phyloP scores from a whole-genome alignment of 2,113 vertebrate genomes.

The Tragelaphus strepsiceros region DNA sequence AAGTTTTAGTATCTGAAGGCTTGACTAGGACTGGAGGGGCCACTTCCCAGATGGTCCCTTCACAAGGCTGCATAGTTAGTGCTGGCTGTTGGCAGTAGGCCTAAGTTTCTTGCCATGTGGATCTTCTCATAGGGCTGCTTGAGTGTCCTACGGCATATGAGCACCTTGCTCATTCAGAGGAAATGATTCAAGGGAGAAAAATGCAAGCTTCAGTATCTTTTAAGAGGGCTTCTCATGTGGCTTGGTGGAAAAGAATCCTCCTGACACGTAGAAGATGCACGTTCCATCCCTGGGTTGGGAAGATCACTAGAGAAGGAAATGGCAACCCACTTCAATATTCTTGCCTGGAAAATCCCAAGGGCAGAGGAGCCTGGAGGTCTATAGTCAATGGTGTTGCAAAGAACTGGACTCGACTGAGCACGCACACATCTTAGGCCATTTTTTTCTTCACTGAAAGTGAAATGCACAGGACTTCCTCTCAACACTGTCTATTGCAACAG shows the following conservation, averaged over 20 bases:
- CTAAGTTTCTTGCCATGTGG: not conserved
- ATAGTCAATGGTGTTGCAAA: not conserved
- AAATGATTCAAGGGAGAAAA: not conserved
- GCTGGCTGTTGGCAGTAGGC: not conserved
- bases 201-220: not conserved
- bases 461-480: not conserved
- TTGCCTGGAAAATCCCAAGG: not conserved
- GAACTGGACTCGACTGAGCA: not conserved
- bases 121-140: not conserved
- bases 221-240: not conserved
- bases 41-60: not conserved
- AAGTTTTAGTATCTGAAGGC: not conserved
- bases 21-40: not conserved
- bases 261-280: not conserved
- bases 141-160: not conserved
- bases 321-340: not conserved
- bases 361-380: not conserved
- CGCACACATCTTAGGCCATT: not conserved
- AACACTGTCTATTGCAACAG: not conserved
- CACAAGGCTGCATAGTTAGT: not conserved
- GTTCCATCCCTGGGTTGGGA: not conserved
- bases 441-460: not conserved
- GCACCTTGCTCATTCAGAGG: not conserved
- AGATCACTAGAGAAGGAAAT: not conserved
- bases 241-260: not conserved